Conservation (phyloP, 2,113 vertebrate genomes). For the Asarcornis scutulata region DNA sequence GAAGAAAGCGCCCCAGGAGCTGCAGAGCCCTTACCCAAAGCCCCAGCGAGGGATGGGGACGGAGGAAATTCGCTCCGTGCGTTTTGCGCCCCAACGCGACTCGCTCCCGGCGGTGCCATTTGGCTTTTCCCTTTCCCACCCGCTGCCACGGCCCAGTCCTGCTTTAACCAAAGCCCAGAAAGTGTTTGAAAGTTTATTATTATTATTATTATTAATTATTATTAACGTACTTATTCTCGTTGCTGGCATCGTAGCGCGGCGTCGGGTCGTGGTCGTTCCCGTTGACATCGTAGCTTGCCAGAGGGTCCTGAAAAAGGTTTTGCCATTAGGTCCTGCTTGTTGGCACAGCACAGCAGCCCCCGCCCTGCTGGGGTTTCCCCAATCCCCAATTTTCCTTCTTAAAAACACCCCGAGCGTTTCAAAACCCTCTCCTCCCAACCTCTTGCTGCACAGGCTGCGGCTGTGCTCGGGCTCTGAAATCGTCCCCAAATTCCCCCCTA, state of each 20-base stretch:
- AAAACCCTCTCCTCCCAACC: not conserved
- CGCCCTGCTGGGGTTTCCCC: no score
- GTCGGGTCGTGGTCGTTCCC: slow-evolving; percentile 90
- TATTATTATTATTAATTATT: not conserved
- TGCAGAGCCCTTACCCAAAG: not conserved
- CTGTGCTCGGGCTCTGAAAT: not conserved
- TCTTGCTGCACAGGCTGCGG: not conserved
- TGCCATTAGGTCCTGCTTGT: not conserved
- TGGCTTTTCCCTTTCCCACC: not conserved
- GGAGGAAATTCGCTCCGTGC: not conserved
- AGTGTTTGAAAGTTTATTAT: not conserved
- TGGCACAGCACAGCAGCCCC: not conserved
- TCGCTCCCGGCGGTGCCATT: not conserved
- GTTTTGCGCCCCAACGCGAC: not conserved
- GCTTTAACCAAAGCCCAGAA: not conserved
- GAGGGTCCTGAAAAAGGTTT: slow-evolving; percentile 82
- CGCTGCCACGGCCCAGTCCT: accelerated
- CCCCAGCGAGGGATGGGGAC: not conserved
- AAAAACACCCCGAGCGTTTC: not conserved
- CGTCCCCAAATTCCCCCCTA: not conserved
- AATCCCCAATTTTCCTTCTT: not conserved
- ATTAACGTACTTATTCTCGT: slow-evolving; percentile 88
- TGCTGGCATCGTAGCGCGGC: slow-evolving; percentile 89
- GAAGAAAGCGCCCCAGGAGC: not conserved
- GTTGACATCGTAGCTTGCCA: slow-evolving; percentile 92